Evolutionary conservation across 2,113 vertebrate species (phyloP), one percentile per base, ranked within the genome.

Genomic region (Brevimyrus niger): DNA sequence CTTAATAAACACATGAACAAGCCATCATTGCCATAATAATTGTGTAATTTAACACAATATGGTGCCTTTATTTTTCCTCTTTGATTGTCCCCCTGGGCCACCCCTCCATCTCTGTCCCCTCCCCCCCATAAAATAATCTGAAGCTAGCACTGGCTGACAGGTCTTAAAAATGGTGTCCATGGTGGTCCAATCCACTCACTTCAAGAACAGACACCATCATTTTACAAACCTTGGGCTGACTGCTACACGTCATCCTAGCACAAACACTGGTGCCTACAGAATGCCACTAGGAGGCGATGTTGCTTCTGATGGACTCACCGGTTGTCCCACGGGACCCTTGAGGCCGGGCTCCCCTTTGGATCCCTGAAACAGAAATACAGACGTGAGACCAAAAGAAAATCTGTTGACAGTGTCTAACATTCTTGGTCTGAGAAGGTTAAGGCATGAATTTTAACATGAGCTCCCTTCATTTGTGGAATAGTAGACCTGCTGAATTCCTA

Each of bases 251-350:
- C 84, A 31, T 51, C 21, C 42, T 21, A 21, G 10, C 21, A 2
- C 21, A 61, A 61, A 83, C 38, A 21, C 38, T 50, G 42, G 44
- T 48, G 19, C 42, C 31, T n/a, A 9, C 10, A 86, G 44, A 48
- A 86, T 17, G 48, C 8, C 21, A 10, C 21, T 21, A 84, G 19
- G 21, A n/a, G 44, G 44, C 17, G 0, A n/a, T 21, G 38, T 84
- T 11, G 38, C 11, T 51, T 38, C 35, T n/a, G 42, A 5, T 3
- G 3, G 86, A 95, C 96, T 96, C 94, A 97, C 97, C 19, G 93
- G 95, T 46, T 91, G 80, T 3, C 97, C 97, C 2, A 94, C 87
- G 53, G 92, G 89, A 27, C 97, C 97, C 13, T 93, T 92, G 19
- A 91, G 92, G 7, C 97, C 97, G 0, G 91, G 92, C 46, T 93